These are phyloP conservation scores for Tetragnatha montana DNA, from an alignment of 2,888 invertebrate genomes.

Conservation along the genomic window DNA sequence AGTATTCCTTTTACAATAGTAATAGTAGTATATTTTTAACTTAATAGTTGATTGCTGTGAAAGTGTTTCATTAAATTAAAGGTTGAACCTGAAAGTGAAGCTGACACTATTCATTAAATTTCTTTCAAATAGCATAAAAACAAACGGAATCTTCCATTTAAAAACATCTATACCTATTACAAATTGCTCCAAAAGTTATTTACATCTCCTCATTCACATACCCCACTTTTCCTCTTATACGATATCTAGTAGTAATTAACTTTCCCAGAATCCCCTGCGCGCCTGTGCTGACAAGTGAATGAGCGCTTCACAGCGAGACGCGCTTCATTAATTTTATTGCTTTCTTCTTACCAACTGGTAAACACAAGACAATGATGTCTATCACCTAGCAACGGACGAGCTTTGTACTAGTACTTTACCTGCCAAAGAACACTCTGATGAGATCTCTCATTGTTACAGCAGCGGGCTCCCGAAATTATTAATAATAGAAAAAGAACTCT, in stretches of 20 bases:
- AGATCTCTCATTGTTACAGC: background rate
- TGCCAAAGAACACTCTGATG: constrained; percentile 42
- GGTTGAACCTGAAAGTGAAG: no score
- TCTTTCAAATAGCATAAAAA: no score
- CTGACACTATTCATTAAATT: no score
- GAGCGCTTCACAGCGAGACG: constrained; percentile 43
- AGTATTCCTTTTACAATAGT: no score
- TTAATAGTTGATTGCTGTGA: no score
- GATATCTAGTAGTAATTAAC: constrained; percentile 49
- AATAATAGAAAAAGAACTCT: constrained; percentile 22
- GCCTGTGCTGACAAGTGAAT: constrained; percentile 29
- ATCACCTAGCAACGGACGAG: constrained; percentile 48
- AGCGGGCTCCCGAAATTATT: background rate
- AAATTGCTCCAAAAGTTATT: no score
- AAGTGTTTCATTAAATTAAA: no score
- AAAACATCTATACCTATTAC: no score
- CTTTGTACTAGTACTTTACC: constrained; percentile 42
- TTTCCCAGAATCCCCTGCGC: constrained; percentile 40
- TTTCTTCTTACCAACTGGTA: constrained; percentile 46
- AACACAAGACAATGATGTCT: constrained; percentile 59
- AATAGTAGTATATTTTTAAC: no score
- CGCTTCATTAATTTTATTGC: constrained; percentile 63
- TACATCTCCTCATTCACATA: background rate
- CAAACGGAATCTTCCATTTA: no score
- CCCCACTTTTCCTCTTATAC: background rate